Evolutionary conservation across 2,888 invertebrate genomes (phyloP).

Genomic region (Andrena fulva): DNA sequence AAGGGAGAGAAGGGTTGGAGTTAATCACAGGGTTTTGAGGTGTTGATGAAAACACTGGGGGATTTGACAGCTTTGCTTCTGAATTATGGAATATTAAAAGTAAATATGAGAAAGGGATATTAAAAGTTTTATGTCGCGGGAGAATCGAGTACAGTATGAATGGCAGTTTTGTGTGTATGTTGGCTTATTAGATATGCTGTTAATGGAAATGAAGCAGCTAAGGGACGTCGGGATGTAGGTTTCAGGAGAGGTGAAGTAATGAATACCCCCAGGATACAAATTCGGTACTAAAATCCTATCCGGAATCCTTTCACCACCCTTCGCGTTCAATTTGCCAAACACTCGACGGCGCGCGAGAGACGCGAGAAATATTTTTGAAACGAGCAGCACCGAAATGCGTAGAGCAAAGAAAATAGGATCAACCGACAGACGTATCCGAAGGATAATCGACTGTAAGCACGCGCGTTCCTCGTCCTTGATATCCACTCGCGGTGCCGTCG

Average conservation of each 20-base stretch:
- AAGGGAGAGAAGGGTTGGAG: too few relatives aligned
- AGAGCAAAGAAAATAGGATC: too few relatives aligned
- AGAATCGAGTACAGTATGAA: too few relatives aligned
- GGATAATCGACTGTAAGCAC: constrained; percentile 48
- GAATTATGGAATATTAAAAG: too few relatives aligned
- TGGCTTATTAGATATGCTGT: too few relatives aligned
- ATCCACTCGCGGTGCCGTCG: constrained; percentile 43
- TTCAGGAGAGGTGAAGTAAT: neutral
- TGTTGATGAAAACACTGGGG: too few relatives aligned
- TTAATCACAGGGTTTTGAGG: too few relatives aligned
- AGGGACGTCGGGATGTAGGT: neutral
- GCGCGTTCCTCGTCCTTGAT: constrained; percentile 57
- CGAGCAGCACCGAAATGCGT: neutral
- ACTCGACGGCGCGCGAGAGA: neutral
- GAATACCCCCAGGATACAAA: neutral
- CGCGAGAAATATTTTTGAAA: neutral
- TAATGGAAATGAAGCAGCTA: neutral
- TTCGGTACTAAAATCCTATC: neutral
- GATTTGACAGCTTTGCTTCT: too few relatives aligned
- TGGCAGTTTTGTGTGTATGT: too few relatives aligned
- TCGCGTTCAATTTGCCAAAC: neutral
- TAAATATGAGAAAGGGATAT: too few relatives aligned
- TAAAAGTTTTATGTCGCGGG: too few relatives aligned
- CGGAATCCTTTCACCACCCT: neutral
- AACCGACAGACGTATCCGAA: constrained; percentile 14